phyloP scores from a whole-genome alignment of 2,888 invertebrate species.

The Thera britannica region DNA sequence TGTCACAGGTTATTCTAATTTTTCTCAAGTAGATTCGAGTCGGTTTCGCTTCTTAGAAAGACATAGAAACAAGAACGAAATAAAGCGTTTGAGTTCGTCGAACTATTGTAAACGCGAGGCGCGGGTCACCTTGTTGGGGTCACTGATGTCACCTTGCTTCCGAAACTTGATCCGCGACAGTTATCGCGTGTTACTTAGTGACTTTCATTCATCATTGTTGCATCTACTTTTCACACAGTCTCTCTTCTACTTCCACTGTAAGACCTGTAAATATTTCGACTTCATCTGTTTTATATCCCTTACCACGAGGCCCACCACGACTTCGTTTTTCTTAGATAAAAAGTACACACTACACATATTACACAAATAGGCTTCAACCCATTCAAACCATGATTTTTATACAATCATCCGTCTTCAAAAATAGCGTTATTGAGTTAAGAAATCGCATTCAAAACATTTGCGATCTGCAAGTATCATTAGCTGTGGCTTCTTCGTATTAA shows the following conservation, averaged over 20 bases:
- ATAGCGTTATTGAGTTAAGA: conserved; percentile 6
- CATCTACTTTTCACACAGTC: conserved; percentile 38
- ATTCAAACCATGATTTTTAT: neutral
- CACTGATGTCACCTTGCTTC: conserved; percentile 79
- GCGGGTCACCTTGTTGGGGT: conserved; percentile 78
- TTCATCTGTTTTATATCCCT: neutral
- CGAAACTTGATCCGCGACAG: conserved; percentile 75
- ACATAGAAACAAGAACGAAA: conserved; percentile 52
- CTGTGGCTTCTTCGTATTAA: conserved; percentile 25
- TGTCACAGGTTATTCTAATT: conserved; percentile 18
- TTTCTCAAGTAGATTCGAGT: conserved; percentile 11
- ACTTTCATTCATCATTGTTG: conserved; percentile 68
- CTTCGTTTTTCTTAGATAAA: neutral
- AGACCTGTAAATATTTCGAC: neutral
- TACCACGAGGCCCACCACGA: neutral
- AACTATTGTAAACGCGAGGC: conserved; percentile 62
- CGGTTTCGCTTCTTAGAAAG: conserved; percentile 37
- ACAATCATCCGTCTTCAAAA: neutral
- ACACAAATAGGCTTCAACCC: neutral
- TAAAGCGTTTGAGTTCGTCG: conserved; percentile 63
- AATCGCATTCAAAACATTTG: conserved; percentile 5
- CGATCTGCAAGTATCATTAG: conserved; percentile 18
- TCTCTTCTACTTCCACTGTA: conserved; percentile 31
- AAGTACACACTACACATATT: neutral
- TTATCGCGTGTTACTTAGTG: conserved; percentile 65